phyloP scores from a whole-genome alignment of 2,888 invertebrate species.

The Fabriciana adippe region DNA sequence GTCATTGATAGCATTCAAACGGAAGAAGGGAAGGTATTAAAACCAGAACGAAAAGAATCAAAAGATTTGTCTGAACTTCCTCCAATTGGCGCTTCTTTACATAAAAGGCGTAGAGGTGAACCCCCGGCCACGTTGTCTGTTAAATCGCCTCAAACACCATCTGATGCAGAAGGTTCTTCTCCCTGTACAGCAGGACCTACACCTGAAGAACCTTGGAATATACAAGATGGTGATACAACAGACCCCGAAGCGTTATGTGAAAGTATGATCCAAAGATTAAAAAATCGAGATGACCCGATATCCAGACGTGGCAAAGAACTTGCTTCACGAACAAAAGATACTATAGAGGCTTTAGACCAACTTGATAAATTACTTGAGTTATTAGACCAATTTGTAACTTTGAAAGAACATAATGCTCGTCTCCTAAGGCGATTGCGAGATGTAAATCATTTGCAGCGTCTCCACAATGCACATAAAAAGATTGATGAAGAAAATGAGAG shows the following conservation, averaged over 20 bases:
- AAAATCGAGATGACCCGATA: constrained; percentile 68
- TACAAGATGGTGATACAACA: constrained; percentile 55
- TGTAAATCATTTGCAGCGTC: constrained; percentile 86
- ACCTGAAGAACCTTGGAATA: constrained; percentile 63
- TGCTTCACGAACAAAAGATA: constrained; percentile 81
- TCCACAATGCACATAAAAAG: constrained; percentile 83
- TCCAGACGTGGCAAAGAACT: constrained; percentile 80
- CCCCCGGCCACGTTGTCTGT: constrained; percentile 70
- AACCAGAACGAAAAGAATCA: constrained; percentile 48
- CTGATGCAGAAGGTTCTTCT: constrained; percentile 72
- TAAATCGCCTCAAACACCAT: constrained; percentile 64
- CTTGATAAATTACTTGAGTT: constrained; percentile 89
- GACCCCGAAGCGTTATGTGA: constrained; percentile 69
- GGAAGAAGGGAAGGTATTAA: constrained; percentile 45
- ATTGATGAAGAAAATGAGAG: constrained; percentile 69
- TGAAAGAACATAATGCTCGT: constrained; percentile 87
- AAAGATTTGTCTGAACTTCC: constrained; percentile 61
- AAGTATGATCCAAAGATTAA: constrained; percentile 67
- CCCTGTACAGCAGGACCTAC: constrained; percentile 69
- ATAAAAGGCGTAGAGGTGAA: constrained; percentile 70
- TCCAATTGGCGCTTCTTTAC: constrained; percentile 70
- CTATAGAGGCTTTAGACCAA: constrained; percentile 88
- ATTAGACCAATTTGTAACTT: constrained; percentile 88
- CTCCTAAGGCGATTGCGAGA: constrained; percentile 87
- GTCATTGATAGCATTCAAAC: constrained; percentile 50